Evolutionary conservation across 2,888 invertebrate species (phyloP).

Genomic region (Pinctada fucata): DNA sequence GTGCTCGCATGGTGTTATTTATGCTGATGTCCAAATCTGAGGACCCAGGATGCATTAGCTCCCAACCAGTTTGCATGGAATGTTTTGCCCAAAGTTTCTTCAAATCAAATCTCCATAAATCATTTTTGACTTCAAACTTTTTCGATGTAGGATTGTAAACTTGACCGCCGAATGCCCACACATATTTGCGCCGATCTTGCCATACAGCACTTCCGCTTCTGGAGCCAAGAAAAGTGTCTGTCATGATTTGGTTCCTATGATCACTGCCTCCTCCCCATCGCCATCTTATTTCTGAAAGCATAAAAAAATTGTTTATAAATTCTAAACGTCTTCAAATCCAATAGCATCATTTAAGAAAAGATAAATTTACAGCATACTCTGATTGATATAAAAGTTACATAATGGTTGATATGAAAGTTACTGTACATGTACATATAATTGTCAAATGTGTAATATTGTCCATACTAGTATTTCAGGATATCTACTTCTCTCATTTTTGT

Average conservation of each 20-base stretch:
- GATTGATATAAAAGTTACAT: too few species aligned
- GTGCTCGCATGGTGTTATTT: slow-evolving; percentile 29
- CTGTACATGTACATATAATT: not conserved
- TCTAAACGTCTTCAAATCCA: too few species aligned
- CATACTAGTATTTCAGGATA: not conserved
- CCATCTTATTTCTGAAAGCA: slow-evolving; percentile 54
- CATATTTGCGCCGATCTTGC: slow-evolving; percentile 37
- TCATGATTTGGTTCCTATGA: slow-evolving; percentile 42
- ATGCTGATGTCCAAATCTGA: slow-evolving; percentile 21
- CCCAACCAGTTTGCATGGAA: slow-evolving; percentile 41
- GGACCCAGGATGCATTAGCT: slow-evolving; percentile 51
- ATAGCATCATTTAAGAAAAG: not conserved
- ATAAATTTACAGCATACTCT: not conserved
- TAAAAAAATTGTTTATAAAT: not conserved
- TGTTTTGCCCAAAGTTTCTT: not conserved
- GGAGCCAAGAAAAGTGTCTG: slow-evolving; percentile 54
- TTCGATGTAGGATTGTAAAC: slow-evolving; percentile 43
- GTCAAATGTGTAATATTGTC: not conserved
- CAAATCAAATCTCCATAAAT: slow-evolving; percentile 58
- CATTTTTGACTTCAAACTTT: slow-evolving; percentile 54
- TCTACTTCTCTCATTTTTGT: too few species aligned
- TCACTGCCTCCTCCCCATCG: slow-evolving; percentile 58
- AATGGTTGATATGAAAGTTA: too few species aligned
- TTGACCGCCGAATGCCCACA: slow-evolving; percentile 68
- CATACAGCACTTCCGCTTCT: slow-evolving; percentile 62